Percentiles rank a stretch among this genome's conserved stretches.
These are phyloP conservation scores for Agriopis marginaria DNA, from an alignment of 2,888 invertebrate genomes.

Conservation along the genomic window DNA sequence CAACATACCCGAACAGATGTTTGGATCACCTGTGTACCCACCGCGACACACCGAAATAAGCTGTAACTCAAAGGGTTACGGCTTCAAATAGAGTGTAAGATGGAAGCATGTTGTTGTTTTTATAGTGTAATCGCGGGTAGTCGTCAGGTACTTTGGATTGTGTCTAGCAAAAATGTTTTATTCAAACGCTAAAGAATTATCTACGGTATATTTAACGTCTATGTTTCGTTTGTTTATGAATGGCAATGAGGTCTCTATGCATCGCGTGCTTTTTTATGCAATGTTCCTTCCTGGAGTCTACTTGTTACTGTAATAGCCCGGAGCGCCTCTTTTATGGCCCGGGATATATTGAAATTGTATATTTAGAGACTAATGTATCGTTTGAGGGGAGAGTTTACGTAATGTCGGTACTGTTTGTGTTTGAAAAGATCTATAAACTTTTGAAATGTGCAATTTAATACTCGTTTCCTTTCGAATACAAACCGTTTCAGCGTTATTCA, in stretches of 20 bases:
- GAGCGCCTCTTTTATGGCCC: constrained; percentile 31
- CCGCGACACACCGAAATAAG: constrained; percentile 62
- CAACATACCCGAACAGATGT: constrained; percentile 78
- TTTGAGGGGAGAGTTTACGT: constrained; percentile 23
- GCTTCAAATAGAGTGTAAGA: constrained; percentile 45
- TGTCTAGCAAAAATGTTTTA: constrained; percentile 69
- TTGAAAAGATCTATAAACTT: constrained; percentile 6
- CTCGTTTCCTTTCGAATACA: constrained; percentile 2
- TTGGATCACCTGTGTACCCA: constrained; percentile 74
- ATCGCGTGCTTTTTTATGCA: constrained; percentile 50
- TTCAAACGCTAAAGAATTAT: constrained; percentile 66
- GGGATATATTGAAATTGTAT: constrained; percentile 36
- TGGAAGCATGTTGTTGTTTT: constrained; percentile 64
- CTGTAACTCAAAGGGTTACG: constrained; percentile 53
- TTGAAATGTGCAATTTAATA: constrained; percentile 4
- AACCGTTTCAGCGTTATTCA: background rate
- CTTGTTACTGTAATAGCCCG: constrained; percentile 35
- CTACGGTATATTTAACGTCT: constrained; percentile 51
- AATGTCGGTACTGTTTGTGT: constrained; percentile 19
- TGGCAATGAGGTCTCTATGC: constrained; percentile 56
- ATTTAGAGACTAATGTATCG: constrained; percentile 24
- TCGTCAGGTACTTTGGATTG: constrained; percentile 65
- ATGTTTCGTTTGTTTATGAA: constrained; percentile 61
- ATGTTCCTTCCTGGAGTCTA: constrained; percentile 33
- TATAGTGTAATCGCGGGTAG: constrained; percentile 66